Evolutionary conservation across 2,113 vertebrate species (phyloP).

Genomic region (Meles meles): DNA sequence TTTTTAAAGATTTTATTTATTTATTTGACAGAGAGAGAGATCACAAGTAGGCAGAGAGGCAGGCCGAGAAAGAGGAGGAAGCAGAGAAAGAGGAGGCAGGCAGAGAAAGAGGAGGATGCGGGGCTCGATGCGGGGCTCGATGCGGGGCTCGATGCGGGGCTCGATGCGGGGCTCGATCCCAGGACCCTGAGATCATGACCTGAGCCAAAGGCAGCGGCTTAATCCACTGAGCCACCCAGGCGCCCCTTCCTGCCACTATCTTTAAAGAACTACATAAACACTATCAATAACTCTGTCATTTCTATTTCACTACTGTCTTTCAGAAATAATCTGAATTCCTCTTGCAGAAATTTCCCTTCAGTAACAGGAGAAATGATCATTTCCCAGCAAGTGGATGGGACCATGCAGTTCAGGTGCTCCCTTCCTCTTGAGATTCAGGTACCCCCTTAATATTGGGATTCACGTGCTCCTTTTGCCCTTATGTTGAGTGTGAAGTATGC

Average conservation of each 20-base stretch:
- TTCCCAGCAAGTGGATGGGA: not conserved
- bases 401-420: not conserved
- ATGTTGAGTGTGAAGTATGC: not conserved
- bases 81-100: too few relatives aligned
- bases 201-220: too few relatives aligned
- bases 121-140: too few relatives aligned
- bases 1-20: too few relatives aligned
- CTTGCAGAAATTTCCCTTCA: not conserved
- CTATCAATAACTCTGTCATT: not conserved
- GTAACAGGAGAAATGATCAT: not conserved
- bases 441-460: not conserved
- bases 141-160: too few relatives aligned
- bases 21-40: too few relatives aligned
- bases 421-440: not conserved
- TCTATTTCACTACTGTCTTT: not conserved
- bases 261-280: not conserved
- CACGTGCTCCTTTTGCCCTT: not conserved
- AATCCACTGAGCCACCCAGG: too few relatives aligned
- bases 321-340: not conserved
- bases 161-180: too few relatives aligned
- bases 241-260: not conserved
- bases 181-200: too few relatives aligned
- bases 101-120: too few relatives aligned
- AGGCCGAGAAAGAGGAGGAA: too few relatives aligned
- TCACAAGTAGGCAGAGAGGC: too few relatives aligned